Conservation (phyloP, 2,113 vertebrate species). For the Tor tambroides region DNA sequence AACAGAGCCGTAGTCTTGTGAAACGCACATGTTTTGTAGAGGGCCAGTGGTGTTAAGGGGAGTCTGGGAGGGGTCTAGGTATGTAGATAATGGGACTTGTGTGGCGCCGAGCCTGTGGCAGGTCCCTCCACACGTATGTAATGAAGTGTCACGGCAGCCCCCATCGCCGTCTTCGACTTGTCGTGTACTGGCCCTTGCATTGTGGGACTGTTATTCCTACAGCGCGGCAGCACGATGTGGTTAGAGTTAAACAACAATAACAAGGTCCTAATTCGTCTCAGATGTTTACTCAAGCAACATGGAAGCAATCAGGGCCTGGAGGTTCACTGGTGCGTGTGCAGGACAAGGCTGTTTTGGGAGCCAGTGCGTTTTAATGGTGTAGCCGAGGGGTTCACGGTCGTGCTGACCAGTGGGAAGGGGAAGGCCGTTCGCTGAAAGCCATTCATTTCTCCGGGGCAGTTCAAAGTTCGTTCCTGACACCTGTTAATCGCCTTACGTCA, state of each 20-base stretch:
- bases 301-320: slow-evolving; percentile 59
- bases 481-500: slow-evolving; percentile 69
- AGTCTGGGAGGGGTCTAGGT: slow-evolving; percentile 35
- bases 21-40: slow-evolving; percentile 29
- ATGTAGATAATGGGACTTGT: slow-evolving; percentile 56
- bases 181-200: slow-evolving; percentile 27
- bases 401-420: slow-evolving; percentile 16
- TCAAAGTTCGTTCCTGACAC: slow-evolving; percentile 61
- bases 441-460: slow-evolving; percentile 42
- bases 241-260: slow-evolving; percentile 64
- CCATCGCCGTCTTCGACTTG: slow-evolving; percentile 33
- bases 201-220: slow-evolving; percentile 44
- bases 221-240: slow-evolving; percentile 5
- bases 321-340: slow-evolving; percentile 37
- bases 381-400: slow-evolving; percentile 10
- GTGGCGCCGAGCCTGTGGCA: slow-evolving; percentile 32
- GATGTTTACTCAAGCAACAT: slow-evolving; percentile 67
- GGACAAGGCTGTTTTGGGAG: slow-evolving; percentile 53
- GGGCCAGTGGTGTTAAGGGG: slow-evolving; percentile 21
- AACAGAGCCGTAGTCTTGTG: slow-evolving; percentile 51
- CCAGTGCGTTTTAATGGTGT: slow-evolving; percentile 48
- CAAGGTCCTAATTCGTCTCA: slow-evolving; percentile 62
- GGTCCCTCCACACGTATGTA: slow-evolving; percentile 48
- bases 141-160: slow-evolving; percentile 57
- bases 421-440: slow-evolving; percentile 32